Evolutionary conservation across 2,113 vertebrate genomes (phyloP).

Genomic region (Prunella himalayana): DNA sequence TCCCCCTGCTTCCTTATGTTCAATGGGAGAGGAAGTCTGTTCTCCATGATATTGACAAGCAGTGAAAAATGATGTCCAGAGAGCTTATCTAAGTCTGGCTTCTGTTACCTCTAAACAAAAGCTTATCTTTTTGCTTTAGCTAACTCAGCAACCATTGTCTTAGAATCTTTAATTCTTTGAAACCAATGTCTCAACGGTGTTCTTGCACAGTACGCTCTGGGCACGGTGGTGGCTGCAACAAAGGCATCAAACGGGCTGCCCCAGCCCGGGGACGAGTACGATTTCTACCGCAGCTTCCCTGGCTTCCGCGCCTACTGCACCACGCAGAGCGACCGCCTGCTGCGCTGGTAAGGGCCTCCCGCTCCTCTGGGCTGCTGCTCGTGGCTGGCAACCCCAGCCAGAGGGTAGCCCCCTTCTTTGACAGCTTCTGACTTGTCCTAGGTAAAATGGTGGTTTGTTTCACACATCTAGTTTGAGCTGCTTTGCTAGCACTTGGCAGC

Average conservation of each 20-base stretch:
- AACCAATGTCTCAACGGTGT: neutral
- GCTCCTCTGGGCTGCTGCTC: neutral
- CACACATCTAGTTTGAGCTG: neutral
- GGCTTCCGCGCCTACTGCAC: conserved; percentile 88
- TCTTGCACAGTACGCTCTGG: conserved; percentile 82
- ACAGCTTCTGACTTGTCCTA: accelerated
- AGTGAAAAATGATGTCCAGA: no score
- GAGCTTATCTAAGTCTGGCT: no score
- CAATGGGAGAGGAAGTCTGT: no score
- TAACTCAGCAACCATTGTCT: no score
- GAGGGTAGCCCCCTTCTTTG: neutral
- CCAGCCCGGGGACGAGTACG: conserved; percentile 88
- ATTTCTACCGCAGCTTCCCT: conserved; percentile 93
- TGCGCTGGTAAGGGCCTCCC: conserved; percentile 79
- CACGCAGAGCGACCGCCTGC: conserved; percentile 81
- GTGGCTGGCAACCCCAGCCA: accelerated
- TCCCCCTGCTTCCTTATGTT: no score
- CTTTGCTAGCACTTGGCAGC: neutral
- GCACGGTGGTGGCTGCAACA: conserved; percentile 85
- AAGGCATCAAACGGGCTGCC: conserved; percentile 86
- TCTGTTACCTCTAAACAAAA: no score
- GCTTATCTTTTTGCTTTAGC: no score
- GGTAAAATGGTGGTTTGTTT: neutral
- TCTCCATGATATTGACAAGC: no score
- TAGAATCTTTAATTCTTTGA: no score